Conservation (phyloP, 2,113 vertebrate genomes). For the Vombatus ursinus region DNA sequence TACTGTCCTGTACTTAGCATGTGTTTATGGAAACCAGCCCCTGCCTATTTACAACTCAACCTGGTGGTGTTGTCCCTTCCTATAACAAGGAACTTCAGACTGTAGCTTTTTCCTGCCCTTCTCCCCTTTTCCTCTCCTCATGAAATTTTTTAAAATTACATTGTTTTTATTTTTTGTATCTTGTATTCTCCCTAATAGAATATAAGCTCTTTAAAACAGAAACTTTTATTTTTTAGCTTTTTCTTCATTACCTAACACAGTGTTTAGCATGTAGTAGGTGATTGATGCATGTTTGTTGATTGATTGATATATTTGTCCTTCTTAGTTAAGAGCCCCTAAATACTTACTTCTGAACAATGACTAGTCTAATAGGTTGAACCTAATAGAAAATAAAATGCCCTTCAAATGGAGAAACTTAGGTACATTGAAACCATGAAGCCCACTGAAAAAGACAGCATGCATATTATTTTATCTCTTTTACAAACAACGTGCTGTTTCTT, state of each 20-base stretch:
- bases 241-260: not conserved
- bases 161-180: not conserved
- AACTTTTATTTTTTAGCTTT: too few species aligned
- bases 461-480: not conserved
- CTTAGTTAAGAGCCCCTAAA: not conserved
- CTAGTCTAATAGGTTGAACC: not conserved
- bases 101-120: not conserved
- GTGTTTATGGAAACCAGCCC: not conserved
- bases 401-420: constrained; percentile 33
- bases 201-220: not conserved
- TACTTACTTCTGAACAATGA: not conserved
- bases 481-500: not conserved
- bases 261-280: not conserved
- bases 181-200: not conserved
- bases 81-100: not conserved
- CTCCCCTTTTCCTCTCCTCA: not conserved
- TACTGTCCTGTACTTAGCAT: not conserved
- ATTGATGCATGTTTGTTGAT: not conserved
- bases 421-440: constrained; percentile 40
- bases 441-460: not conserved
- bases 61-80: not conserved
- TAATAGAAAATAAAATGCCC: constrained; percentile 3
- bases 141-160: not conserved
- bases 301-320: not conserved
- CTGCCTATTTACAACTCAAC: not conserved